Evolutionary conservation across 2,797 vertebrate genomes (phyloP).

Genomic region (Onychomys torridus): DNA sequence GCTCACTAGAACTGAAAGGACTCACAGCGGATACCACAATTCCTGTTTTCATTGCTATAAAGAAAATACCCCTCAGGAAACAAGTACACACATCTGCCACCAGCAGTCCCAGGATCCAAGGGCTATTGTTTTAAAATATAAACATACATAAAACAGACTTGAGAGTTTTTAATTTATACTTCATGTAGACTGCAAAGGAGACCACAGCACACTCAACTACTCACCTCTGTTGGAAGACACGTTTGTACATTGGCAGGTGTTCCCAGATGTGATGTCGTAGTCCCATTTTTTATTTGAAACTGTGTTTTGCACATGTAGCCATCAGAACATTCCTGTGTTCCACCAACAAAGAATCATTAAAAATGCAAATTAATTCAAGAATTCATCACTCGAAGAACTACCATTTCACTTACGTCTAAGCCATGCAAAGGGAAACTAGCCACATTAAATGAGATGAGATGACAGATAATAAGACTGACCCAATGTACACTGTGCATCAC

Average conservation of each 20-base stretch:
- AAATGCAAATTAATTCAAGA: constrained; percentile 70
- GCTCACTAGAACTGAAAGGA: neutral
- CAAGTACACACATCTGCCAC: neutral
- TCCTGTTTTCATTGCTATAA: constrained; percentile 25
- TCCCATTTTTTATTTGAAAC: constrained; percentile 85
- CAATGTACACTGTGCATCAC: neutral
- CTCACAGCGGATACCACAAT: neutral
- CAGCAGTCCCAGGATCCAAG: neutral
- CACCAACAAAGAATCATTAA: constrained; percentile 70
- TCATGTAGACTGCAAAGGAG: constrained; percentile 38
- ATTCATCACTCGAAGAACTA: constrained; percentile 62
- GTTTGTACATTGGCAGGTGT: constrained; percentile 43
- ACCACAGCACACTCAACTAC: constrained; percentile 60
- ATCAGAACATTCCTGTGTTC: constrained; percentile 87
- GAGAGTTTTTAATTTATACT: neutral
- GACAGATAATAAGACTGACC: neutral
- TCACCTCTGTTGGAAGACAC: constrained; percentile 82
- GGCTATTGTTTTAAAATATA: neutral
- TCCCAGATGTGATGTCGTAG: constrained; percentile 72
- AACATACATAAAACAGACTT: neutral
- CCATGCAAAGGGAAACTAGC: neutral
- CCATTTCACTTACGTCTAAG: neutral
- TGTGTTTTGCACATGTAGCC: constrained; percentile 90
- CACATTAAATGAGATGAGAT: neutral
- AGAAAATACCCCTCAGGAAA: constrained; percentile 41